Conservation (phyloP, 2,888 invertebrate genomes). For the Campaea margaritaria region DNA sequence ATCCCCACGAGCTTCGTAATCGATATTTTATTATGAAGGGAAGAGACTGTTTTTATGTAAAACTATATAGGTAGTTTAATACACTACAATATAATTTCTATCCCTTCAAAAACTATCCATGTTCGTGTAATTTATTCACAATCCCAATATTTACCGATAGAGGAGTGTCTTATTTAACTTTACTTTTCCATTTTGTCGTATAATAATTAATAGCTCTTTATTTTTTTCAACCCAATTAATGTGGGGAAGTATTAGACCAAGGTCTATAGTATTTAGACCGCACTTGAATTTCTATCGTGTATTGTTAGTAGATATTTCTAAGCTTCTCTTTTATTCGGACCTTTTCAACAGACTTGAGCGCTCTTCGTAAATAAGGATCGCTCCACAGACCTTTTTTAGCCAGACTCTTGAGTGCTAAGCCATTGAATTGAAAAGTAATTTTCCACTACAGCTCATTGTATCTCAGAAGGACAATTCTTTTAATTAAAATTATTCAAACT, state of each 20-base stretch:
- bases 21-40: conserved; percentile 14
- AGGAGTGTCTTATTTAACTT: too few relatives aligned
- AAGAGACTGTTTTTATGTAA: conserved; percentile 5
- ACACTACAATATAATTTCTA: not conserved
- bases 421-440: conserved; percentile 7
- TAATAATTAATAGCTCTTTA: too few relatives aligned
- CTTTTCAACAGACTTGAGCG: not conserved
- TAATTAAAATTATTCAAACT: too few relatives aligned
- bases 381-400: not conserved
- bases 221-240: too few relatives aligned
- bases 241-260: too few relatives aligned
- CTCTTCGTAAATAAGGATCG: not conserved
- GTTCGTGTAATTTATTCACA: too few relatives aligned
- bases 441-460: not conserved
- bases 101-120: too few relatives aligned
- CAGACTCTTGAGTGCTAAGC: not conserved
- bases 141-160: too few relatives aligned
- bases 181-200: too few relatives aligned
- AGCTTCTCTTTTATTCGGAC: not conserved
- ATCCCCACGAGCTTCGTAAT: conserved; percentile 1
- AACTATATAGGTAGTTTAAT: conserved; percentile 2
- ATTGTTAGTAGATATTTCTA: not conserved
- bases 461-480: too few relatives aligned
- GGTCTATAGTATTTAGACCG: too few relatives aligned
- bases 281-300: not conserved